phyloP scores from a whole-genome alignment of 1,140 invertebrate species.

The Campoletis sonorensis region DNA sequence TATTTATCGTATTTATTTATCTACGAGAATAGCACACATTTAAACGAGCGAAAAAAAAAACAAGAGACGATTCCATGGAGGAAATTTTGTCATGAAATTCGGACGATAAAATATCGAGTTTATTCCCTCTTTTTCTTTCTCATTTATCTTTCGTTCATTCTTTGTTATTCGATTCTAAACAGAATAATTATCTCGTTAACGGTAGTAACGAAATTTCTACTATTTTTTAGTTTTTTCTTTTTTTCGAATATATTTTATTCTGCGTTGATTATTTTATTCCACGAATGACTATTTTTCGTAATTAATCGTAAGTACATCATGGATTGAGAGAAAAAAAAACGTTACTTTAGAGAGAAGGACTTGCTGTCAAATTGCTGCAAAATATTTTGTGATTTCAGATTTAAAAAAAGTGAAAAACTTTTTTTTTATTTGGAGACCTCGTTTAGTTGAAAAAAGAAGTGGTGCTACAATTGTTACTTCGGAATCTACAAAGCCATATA shows the following conservation, averaged over 20 bases:
- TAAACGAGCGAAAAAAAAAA: not conserved
- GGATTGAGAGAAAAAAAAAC: no score
- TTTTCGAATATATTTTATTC: not conserved
- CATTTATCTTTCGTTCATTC: slow-evolving; percentile 41
- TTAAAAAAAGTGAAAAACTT: not conserved
- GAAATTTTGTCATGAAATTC: slow-evolving; percentile 21
- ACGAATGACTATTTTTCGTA: no score
- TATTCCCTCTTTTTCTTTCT: not conserved
- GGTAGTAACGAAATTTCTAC: not conserved
- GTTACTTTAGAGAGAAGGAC: no score
- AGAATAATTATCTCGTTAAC: slow-evolving; percentile 18
- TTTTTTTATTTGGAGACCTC: not conserved
- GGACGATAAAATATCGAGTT: slow-evolving; percentile 19
- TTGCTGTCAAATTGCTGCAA: no score
- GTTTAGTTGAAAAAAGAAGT: no score
- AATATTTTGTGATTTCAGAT: no score
- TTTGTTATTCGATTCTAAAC: slow-evolving; percentile 38
- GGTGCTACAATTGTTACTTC: not conserved
- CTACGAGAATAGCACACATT: slow-evolving; percentile 9
- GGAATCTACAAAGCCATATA: slow-evolving; percentile 40
- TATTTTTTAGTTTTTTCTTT: not conserved
- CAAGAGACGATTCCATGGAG: slow-evolving; percentile 19
- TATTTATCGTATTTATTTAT: not conserved
- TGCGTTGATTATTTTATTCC: no score
- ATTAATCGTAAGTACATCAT: no score